phyloP scores from a whole-genome alignment of 2,797 vertebrate genomes.

The Sebastes oblongus region DNA sequence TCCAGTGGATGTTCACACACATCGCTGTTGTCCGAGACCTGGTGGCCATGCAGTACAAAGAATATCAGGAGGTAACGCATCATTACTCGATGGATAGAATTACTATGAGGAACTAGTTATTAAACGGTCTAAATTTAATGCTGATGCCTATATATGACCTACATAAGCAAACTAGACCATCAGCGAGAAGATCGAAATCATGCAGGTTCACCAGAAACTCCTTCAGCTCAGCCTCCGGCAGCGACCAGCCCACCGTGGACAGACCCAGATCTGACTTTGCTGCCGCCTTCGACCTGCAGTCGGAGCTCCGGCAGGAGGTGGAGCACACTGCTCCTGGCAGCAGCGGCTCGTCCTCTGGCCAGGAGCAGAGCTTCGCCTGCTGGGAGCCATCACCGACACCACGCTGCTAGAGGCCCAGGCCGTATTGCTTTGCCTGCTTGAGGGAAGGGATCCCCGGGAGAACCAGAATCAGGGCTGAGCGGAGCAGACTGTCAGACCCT shows the following conservation, averaged over 20 bases:
- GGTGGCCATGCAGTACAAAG: constrained; percentile 96
- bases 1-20: constrained; percentile 99
- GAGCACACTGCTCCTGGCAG: no score
- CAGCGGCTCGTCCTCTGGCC: background rate
- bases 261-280: no score
- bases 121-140: background rate
- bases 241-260: no score
- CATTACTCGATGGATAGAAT: rapidly evolving
- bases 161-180: background rate
- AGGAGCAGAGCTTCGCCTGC: background rate
- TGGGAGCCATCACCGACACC: background rate
- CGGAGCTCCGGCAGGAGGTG: no score
- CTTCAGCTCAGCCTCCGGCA: no score
- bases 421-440: no score
- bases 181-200: background rate
- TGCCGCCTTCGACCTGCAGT: no score
- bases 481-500: background rate
- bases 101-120: background rate
- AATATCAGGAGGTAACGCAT: constrained; percentile 92
- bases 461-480: background rate
- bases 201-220: no score
- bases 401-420: no score
- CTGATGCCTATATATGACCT: background rate
- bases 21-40: constrained; percentile 97
- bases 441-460: no score